These are phyloP conservation scores for Pomatorhinus ruficollis DNA, from an alignment of 2,113 vertebrate species.

Conservation along the genomic window DNA sequence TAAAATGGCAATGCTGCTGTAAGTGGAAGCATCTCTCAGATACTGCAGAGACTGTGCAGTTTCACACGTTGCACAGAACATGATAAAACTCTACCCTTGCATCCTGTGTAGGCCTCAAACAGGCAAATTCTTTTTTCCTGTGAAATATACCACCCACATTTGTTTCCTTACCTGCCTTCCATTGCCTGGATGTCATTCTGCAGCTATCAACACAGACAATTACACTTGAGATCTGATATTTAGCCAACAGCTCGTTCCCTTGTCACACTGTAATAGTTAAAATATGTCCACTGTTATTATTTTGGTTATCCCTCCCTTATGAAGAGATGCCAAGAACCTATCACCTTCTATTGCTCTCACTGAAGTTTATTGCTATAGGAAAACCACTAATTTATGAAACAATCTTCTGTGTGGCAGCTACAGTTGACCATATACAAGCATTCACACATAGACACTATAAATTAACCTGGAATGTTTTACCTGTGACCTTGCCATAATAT, in stretches of 20 bases:
- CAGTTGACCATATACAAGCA: slow-evolving; percentile 43
- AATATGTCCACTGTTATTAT: slow-evolving; percentile 41
- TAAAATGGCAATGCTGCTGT: neutral
- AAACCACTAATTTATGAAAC: slow-evolving; percentile 37
- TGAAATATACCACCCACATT: neutral
- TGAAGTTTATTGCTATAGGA: slow-evolving; percentile 54
- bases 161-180: slow-evolving; percentile 13
- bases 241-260: slow-evolving; percentile 20
- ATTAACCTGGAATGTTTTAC: slow-evolving; percentile 56
- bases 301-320: slow-evolving; percentile 18
- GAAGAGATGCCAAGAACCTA: slow-evolving; percentile 42
- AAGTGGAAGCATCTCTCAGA: neutral
- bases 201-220: neutral
- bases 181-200: neutral
- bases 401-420: neutral
- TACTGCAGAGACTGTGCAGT: neutral
- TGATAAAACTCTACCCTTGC: neutral
- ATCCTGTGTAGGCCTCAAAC: neutral
- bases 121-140: neutral
- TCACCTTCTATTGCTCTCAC: slow-evolving; percentile 13
- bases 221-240: slow-evolving; percentile 4
- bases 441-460: slow-evolving; percentile 45
- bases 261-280: slow-evolving; percentile 24
- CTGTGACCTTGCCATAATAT: slow-evolving; percentile 46
- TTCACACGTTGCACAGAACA: neutral